Evolutionary conservation across 2,797 vertebrate genomes (phyloP).

Genomic region (Cyclura pinguis): DNA sequence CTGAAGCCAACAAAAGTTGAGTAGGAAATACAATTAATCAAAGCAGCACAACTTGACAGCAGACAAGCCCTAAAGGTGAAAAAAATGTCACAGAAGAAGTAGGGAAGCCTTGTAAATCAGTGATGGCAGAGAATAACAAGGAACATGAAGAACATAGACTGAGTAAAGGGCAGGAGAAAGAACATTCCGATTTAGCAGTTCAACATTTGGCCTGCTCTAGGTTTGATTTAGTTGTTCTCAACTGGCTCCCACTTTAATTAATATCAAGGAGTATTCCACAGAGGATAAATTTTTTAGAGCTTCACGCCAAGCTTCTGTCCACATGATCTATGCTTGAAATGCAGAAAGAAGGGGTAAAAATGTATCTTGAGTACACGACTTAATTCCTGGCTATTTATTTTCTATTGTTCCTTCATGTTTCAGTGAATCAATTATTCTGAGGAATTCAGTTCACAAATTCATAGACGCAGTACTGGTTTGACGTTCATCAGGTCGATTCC

Average conservation of each 20-base stretch:
- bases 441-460: neutral
- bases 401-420: neutral
- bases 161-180: neutral
- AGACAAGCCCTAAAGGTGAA: slow-evolving; percentile 1
- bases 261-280: neutral
- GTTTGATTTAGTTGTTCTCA: neutral
- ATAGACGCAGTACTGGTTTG: neutral
- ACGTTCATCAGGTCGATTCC: neutral
- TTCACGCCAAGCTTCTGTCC: neutral
- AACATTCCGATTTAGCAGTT: slow-evolving; percentile 7
- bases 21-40: slow-evolving; percentile 27
- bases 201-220: neutral
- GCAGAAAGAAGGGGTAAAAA: neutral
- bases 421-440: neutral
- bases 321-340: neutral
- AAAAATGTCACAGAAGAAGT: accelerated
- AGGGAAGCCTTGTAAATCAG: neutral
- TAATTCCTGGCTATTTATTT: neutral
- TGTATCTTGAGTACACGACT: neutral
- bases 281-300: neutral
- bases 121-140: slow-evolving; percentile 29
- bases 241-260: neutral
- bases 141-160: neutral
- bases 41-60: neutral
- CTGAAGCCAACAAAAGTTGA: slow-evolving; percentile 27